Conservation (phyloP, 1,140 invertebrate genomes). For the Nasonia giraulti region DNA sequence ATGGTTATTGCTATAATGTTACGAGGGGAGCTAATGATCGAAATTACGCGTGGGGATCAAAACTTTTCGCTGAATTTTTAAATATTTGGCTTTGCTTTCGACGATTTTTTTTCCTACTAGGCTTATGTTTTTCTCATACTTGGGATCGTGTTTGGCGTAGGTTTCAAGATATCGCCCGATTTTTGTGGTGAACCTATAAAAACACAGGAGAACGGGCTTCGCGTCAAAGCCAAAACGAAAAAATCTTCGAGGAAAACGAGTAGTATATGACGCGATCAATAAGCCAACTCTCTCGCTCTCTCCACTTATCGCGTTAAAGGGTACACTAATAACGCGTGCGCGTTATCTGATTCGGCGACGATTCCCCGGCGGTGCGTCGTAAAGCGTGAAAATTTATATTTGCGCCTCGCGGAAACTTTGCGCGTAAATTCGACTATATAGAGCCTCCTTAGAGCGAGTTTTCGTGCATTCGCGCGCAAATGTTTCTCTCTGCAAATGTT, state of each 20-base stretch:
- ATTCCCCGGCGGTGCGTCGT: conserved; percentile 3
- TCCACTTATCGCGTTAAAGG: conserved; percentile 55
- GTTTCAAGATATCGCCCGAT: too few relatives aligned
- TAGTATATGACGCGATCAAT: conserved; percentile 50
- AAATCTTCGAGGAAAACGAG: too few relatives aligned
- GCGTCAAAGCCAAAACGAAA: too few relatives aligned
- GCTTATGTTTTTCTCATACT: too few relatives aligned
- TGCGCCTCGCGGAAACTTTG: conserved; percentile 22
- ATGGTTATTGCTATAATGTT: not conserved
- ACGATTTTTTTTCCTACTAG: too few relatives aligned
- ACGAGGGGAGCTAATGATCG: not conserved
- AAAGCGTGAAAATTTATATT: conserved; percentile 15
- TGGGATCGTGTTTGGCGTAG: too few relatives aligned
- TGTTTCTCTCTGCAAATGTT: conserved; percentile 41
- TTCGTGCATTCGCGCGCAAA: not conserved
- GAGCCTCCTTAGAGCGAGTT: conserved; percentile 11
- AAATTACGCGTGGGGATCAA: conserved; percentile 20
- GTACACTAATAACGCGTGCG: conserved; percentile 51
- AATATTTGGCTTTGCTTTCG: too few relatives aligned
- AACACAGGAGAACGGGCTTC: too few relatives aligned
- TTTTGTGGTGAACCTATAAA: too few relatives aligned
- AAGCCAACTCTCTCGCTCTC: conserved; percentile 21
- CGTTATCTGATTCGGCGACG: conserved; percentile 31
- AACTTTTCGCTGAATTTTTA: conserved; percentile 4
- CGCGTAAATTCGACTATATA: conserved; percentile 28